Evolutionary conservation across 1,140 invertebrate genomes (phyloP).

Genomic region (Drosophila jambulina): DNA sequence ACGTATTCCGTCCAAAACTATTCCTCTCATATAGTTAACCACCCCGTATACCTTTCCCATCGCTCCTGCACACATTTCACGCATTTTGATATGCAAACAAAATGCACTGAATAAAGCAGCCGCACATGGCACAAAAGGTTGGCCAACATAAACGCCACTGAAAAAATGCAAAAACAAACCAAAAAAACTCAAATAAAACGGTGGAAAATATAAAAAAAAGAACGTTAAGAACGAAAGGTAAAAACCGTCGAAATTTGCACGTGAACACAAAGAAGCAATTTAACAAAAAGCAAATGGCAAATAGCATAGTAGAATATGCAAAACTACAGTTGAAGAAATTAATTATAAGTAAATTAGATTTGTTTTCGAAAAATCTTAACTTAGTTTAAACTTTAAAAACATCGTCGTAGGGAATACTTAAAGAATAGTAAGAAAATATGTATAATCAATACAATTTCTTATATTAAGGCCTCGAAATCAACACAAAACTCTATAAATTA

Average conservation of each 20-base stretch:
- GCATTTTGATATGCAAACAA: conserved; percentile 81
- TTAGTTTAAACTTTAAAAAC: no score
- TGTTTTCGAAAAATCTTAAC: neutral
- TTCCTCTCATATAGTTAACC: conserved; percentile 7
- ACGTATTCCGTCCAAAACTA: conserved; percentile 32
- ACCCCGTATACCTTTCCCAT: conserved; percentile 10
- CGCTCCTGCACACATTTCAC: conserved; percentile 65
- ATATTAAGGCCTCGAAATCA: neutral
- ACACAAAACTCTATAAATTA: neutral
- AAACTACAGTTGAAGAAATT: conserved; percentile 28
- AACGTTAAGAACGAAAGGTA: conserved; percentile 27
- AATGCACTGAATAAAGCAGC: conserved; percentile 76
- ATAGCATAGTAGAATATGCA: conserved; percentile 43
- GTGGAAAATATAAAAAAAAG: conserved; percentile 11
- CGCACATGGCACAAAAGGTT: conserved; percentile 64
- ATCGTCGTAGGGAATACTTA: no score
- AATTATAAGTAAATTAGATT: neutral
- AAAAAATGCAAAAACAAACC: conserved; percentile 17
- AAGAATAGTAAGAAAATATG: neutral
- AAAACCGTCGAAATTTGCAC: conserved; percentile 74
- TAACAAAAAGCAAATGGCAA: conserved; percentile 75
- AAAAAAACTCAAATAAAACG: conserved; percentile 9
- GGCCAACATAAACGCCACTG: conserved; percentile 40
- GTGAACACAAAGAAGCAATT: conserved; percentile 76
- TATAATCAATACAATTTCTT: neutral